Percentiles rank a stretch among this genome's conserved stretches.
Conservation (phyloP, 2,888 invertebrate genomes). For the Stomorhina lunata region DNA sequence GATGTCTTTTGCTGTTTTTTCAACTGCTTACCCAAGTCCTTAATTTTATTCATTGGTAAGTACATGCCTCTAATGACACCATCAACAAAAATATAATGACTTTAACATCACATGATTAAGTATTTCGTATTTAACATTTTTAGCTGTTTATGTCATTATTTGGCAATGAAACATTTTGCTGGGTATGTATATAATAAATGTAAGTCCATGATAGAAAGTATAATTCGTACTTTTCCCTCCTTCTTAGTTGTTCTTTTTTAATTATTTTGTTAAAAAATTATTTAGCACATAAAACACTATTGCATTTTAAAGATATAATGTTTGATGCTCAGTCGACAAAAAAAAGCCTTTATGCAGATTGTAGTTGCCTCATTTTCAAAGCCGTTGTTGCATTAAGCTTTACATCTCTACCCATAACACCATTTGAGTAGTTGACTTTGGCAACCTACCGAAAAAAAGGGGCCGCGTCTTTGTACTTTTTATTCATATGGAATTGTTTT, state of each 20-base stretch:
- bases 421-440: constrained; percentile 57
- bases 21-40: too few species aligned
- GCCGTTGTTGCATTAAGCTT: not conserved
- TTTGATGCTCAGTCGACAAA: constrained; percentile 28
- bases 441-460: constrained; percentile 57
- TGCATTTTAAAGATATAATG: constrained; percentile 41
- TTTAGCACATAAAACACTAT: not conserved
- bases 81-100: too few species aligned
- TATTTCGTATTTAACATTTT: too few species aligned
- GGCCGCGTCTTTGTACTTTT: constrained; percentile 30
- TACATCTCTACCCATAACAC: constrained; percentile 22
- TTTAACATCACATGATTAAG: too few species aligned
- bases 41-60: too few species aligned
- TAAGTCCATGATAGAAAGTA: too few species aligned
- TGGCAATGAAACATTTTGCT: too few species aligned
- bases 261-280: constrained; percentile 57
- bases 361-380: constrained; percentile 30
- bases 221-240: too few species aligned
- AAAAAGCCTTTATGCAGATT: constrained; percentile 45
- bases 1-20: too few species aligned
- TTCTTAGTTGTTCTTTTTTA: constrained; percentile 19
- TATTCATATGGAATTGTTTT: constrained; percentile 45
- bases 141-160: too few species aligned
- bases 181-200: too few species aligned
- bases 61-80: too few species aligned